These are phyloP conservation scores for Aleiodes testaceus DNA, from an alignment of 2,888 invertebrate species.

Conservation along the genomic window DNA sequence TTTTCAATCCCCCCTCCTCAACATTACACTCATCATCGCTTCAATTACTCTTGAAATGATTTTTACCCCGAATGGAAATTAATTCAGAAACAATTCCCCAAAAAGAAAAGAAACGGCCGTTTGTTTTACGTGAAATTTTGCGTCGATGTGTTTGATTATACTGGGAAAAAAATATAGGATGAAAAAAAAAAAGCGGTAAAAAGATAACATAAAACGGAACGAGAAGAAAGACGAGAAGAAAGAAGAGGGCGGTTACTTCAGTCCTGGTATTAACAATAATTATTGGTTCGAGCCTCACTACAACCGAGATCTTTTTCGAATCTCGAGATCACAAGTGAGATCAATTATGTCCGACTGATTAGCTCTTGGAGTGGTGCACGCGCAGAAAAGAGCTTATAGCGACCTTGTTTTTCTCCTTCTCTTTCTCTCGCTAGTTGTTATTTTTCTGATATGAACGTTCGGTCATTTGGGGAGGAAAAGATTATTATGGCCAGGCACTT, in stretches of 20 bases:
- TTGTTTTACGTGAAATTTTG: constrained; percentile 1
- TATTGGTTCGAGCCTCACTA: constrained; percentile 72
- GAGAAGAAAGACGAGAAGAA: constrained; percentile 29
- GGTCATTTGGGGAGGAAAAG: neutral
- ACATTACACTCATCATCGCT: constrained; percentile 25
- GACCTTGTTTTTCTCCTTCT: constrained; percentile 29
- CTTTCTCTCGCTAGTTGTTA: constrained; percentile 46
- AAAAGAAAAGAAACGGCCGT: no score
- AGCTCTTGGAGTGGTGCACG: constrained; percentile 57
- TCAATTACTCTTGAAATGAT: neutral
- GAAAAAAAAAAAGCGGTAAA: no score
- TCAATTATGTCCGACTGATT: constrained; percentile 72
- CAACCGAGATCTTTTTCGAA: constrained; percentile 70
- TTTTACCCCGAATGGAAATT: neutral
- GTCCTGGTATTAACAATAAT: constrained; percentile 71
- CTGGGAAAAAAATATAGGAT: constrained; percentile 42
- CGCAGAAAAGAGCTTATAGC: constrained; percentile 12
- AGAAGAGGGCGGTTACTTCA: constrained; percentile 50
- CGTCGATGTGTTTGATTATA: neutral
- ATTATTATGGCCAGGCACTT: constrained; percentile 12
- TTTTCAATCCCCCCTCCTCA: constrained; percentile 23
- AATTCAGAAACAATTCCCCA: no score
- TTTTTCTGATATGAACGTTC: constrained; percentile 32
- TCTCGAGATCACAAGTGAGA: constrained; percentile 72
- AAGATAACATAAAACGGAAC: neutral